Base-by-base conservation (phyloP, 30 jellyfish, hydroid and myxozoan species). In the Turritopsis dohrnii region DNA sequence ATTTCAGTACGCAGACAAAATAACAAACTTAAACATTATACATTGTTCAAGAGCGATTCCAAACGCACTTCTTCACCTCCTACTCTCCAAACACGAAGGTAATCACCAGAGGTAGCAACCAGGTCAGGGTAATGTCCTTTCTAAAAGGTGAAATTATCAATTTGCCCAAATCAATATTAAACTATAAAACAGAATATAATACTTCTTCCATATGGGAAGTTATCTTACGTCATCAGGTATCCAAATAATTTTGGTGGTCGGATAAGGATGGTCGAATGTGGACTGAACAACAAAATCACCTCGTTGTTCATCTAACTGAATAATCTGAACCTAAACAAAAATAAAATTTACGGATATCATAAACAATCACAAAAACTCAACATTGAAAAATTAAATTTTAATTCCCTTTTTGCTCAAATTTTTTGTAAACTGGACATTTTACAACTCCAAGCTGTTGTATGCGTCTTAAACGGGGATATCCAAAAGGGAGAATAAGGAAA, bases 241-340 rank as follows among this genome's bases (percentile, higher is more conserved):
- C 98, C 98, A 93, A 53, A 93, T 88, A 18, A 93, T 93, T 83
- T 93, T 93, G 16, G 98, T 93, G 26, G 98, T 93, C 1, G 98
- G 98, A 75, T 93, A 93, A 31, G 98, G 98, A 52, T 93, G 98
- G 79, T 93, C 98, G 83, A 93, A 93, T 7, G 93, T 81, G 26
- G 96, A 81, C 31, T 89, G 83, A 18, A 86, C 87, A 7, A 84
- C 73, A 79, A 93, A 93, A 66, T 93, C 98, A 30, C 96, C 98
- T 75, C 89, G 81, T 18, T 88, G 94, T 76, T 93, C 98, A 79
- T 93, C 96, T 19, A 93, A 95, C 69, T 93, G 98, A 4, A 93
- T 94, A 31, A 93, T 85, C 60, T 93, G 98, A 16, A 93, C 98
- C 92, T 85, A 22, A 66, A 71, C 18, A 18, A 23, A 54, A n/a